Conservation (phyloP, 2,113 vertebrate genomes). For the Halcyon malimbica region DNA sequence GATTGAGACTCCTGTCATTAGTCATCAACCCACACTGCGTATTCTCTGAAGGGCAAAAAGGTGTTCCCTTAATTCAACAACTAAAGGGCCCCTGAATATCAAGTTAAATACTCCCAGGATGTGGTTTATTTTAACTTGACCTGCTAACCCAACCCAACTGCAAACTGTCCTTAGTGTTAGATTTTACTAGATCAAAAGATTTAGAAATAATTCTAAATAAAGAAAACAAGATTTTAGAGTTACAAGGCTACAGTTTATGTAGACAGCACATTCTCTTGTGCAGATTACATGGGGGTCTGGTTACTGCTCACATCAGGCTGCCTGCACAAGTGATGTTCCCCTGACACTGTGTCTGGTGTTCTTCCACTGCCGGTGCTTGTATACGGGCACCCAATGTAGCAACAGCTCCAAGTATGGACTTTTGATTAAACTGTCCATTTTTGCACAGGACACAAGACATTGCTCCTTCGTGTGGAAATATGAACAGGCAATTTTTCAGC, state of each 20-base stretch:
- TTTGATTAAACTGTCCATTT: neutral
- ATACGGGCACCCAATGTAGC: accelerated
- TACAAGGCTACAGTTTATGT: neutral
- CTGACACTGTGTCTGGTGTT: neutral
- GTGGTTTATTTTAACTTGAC: neutral
- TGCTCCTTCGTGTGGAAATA: accelerated
- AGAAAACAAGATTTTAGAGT: neutral
- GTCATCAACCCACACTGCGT: neutral
- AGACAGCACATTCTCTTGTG: neutral
- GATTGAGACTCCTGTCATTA: neutral
- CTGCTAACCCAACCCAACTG: neutral
- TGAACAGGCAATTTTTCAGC: neutral
- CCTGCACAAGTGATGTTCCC: neutral
- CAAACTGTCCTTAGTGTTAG: neutral
- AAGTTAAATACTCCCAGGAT: neutral
- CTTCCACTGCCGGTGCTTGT: neutral
- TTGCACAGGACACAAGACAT: neutral
- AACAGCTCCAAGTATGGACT: neutral
- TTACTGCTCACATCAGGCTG: neutral
- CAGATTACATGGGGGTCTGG: neutral
- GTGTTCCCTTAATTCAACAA: neutral
- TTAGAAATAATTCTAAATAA: neutral
- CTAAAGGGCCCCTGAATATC: neutral
- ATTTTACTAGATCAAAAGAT: neutral
- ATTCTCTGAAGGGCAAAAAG: neutral